These are phyloP conservation scores for Engystomops pustulosus DNA, from an alignment of 2,113 vertebrate genomes.

Conservation along the genomic window DNA sequence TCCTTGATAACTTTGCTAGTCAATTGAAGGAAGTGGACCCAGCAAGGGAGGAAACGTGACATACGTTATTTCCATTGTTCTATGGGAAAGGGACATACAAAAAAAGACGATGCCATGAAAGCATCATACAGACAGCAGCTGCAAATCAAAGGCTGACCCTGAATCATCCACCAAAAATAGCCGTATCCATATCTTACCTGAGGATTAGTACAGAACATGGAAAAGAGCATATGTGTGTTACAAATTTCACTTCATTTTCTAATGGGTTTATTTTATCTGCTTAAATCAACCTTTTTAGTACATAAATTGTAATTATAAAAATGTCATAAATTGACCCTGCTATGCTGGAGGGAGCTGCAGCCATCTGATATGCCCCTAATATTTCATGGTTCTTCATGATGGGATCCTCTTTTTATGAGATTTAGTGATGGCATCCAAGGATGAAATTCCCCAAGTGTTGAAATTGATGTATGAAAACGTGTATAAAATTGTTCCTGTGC, in stretches of 20 bases:
- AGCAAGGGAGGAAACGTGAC: constrained; percentile 20
- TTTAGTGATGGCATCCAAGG: too few species aligned
- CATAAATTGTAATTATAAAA: too few species aligned
- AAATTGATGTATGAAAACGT: too few species aligned
- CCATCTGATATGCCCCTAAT: too few species aligned
- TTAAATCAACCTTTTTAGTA: too few species aligned
- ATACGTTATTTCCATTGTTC: not conserved
- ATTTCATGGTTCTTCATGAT: too few species aligned
- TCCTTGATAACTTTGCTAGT: not conserved
- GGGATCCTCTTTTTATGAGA: too few species aligned
- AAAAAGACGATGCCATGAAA: not conserved
- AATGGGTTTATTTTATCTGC: not conserved
- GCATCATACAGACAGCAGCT: not conserved
- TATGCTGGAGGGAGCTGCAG: too few species aligned
- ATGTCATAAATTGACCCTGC: too few species aligned
- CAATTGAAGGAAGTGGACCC: constrained; percentile 30
- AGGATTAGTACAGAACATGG: not conserved
- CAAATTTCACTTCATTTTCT: not conserved
- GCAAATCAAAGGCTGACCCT: not conserved
- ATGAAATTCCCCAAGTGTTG: too few species aligned
- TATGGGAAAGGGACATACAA: not conserved
- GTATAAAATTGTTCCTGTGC: too few species aligned
- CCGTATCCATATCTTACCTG: not conserved
- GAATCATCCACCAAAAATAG: not conserved
- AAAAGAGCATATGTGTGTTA: not conserved